These are phyloP conservation scores for Luidia sarsii DNA, from an alignment of 53 echinoderm and acorn worm genomes.

Conservation along the genomic window DNA sequence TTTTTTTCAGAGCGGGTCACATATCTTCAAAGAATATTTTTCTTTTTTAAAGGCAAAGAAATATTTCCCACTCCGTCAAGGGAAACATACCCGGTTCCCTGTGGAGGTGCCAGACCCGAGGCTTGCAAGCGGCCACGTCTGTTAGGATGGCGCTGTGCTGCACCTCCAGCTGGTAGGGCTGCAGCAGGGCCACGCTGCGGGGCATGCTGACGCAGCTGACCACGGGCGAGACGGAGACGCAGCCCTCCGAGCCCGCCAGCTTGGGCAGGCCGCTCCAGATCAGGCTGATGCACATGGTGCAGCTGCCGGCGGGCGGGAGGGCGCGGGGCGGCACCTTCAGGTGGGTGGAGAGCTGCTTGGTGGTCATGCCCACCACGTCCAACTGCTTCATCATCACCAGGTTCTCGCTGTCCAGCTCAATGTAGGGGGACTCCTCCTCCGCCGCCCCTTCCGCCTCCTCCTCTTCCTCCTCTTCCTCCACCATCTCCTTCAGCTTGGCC, in stretches of 20 bases:
- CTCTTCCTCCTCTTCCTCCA: not conserved
- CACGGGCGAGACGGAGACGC: constrained; percentile 17
- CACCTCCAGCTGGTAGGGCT: constrained; percentile 42
- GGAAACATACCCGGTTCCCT: constrained; percentile 38
- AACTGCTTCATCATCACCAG: constrained; percentile 20
- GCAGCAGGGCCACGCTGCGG: not conserved
- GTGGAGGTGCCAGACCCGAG: constrained; percentile 39
- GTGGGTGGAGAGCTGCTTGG: constrained; percentile 49
- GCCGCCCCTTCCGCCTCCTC: constrained; percentile 37
- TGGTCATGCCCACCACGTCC: constrained; percentile 19
- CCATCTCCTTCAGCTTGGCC: not conserved
- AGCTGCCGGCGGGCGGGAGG: not conserved
- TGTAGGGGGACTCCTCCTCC: constrained; percentile 39
- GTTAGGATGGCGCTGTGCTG: constrained; percentile 49
- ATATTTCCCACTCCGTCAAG: too few relatives aligned
- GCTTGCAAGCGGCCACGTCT: constrained; percentile 4
- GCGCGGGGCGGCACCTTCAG: constrained; percentile 26
- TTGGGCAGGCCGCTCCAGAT: constrained; percentile 21
- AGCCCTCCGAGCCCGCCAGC: constrained; percentile 21
- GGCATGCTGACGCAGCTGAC: constrained; percentile 55
- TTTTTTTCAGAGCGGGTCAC: too few relatives aligned
- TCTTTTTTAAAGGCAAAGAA: too few relatives aligned
- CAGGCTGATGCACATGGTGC: constrained; percentile 46
- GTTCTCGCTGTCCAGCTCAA: constrained; percentile 41
- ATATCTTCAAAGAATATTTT: too few relatives aligned